Evolutionary conservation across 1,140 invertebrate species (phyloP), one percentile per base, ranked within the genome.

Genomic region (Heliothis virescens): DNA sequence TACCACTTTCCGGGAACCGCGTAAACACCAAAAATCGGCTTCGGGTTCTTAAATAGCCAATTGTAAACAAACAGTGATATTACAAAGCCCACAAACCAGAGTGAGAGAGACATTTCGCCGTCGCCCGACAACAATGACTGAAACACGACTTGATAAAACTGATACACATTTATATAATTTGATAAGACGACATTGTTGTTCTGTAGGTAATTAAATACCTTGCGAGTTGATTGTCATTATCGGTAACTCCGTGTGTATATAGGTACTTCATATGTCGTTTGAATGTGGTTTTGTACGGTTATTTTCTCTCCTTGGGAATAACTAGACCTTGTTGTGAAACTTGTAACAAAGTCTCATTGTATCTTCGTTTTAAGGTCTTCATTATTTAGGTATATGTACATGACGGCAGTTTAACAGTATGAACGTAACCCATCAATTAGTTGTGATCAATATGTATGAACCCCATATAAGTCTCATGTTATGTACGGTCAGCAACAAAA

Each of bases 1-100:
- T 96, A 97, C 95, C 95, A 96, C 87, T 95, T 96, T 59, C 96
- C 96, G 0, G 95, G 95, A 77, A 95, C 94, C 3, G 91, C 88
- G 85, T 97, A 97, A 10, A 96, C 90, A 3, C 95, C 96, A 57
- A 95, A 94, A n/a, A 96, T 95, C 5, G 95, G 95, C 55, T 92
- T 82, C 1, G 95, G 94, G 53, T 95, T 88, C 79, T 92, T 90
- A 26, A 79, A 82, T 41, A 80, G 82, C 4, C 85, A 53, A 18
- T 75, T 74, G 26, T 89, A 86, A 29, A 88, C 69, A 15, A 88
- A 59, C 76, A 89, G 75, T 82, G 85, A n/a, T 12, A 89, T 74
- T 11, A 85, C 16, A 9, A 81, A 34, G 13, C n/a, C 48, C 9
- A 75, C 11, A 2, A 62, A 13, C 10, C 18, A 48, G 15, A 79